Base-by-base conservation (phyloP, 2,113 vertebrate genomes). In the Trematocara macrostoma region DNA sequence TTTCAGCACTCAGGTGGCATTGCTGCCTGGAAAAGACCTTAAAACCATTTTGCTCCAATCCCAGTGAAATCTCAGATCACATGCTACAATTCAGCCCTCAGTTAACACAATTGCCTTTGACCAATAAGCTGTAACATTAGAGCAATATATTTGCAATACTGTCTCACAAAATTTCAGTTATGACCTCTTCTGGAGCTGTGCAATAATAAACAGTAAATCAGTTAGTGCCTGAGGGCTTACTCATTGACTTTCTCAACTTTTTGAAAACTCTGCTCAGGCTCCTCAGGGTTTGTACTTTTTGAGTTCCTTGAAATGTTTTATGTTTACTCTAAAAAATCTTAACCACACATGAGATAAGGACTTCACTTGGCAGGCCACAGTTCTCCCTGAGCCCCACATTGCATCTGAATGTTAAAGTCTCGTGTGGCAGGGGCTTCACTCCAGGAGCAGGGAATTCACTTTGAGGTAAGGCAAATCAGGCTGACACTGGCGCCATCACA, bases 31-130 rank as follows among this genome's bases (percentile, higher is more conserved):
- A 74, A 47, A 74, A 47, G 14, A 47, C 42, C 23, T 2, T 26
- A 1, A 71, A 71, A 71, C 11, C 67, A 71, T 71, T 74, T 74
- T 31, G 69, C 20, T 26, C 38, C 7, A 14, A 2, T 23, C n/a
- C 38, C 67, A 71, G 38, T 45, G 38, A 45, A 71, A 16, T 71
- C 2, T 71, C 38, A 69, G n/a, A 26, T 42, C 64, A 42, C 64
- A 42, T 0, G 3, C 20, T 8, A 0, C 12, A 69, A 69, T 8
- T 69, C 64, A 26, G 7, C 11, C 0, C 40, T 71, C 20, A 23
- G 57, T 35, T 64, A 64, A 26, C 8, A 11, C 57, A 45, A 51
- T 76, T 51, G 15, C 71, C 6, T 76, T 76, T 76, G 71, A 51
- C 71, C 26, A 76, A 76, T 76, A 51, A 51, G 71, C 45, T 76